Conservation (phyloP, 2,113 vertebrate genomes). For the Ochotona princeps region DNA sequence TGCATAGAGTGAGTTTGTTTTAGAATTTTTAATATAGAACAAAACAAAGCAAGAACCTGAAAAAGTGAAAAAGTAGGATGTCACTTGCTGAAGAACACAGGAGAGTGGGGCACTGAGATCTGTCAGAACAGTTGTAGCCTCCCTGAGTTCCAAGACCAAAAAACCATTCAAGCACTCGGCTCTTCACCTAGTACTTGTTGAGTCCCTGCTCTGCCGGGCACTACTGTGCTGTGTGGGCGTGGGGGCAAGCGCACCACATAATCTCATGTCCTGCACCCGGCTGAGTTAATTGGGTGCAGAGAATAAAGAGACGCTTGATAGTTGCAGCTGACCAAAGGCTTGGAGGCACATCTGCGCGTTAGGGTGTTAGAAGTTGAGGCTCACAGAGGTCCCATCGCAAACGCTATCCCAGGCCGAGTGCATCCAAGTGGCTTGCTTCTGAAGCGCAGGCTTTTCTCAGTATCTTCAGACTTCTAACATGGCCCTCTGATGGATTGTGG, state of each 20-base stretch:
- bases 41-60: not conserved
- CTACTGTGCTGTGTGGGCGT: not conserved
- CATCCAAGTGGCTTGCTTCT: not conserved
- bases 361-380: slow-evolving; percentile 5
- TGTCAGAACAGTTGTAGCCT: not conserved
- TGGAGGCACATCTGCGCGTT: not conserved
- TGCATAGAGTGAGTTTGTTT: slow-evolving; percentile 48
- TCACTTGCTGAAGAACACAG: slow-evolving; percentile 29
- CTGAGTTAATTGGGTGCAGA: not conserved
- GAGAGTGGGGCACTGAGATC: not conserved
- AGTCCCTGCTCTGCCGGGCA: not conserved
- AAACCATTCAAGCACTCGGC: not conserved
- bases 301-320: not conserved
- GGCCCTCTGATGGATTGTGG: not conserved
- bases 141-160: not conserved
- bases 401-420: not conserved
- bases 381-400: not conserved
- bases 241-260: not conserved
- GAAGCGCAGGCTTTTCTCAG: not conserved
- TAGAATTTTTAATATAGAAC: slow-evolving; percentile 53
- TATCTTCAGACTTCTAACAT: not conserved
- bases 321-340: not conserved
- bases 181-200: not conserved
- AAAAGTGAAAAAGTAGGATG: slow-evolving; percentile 26
- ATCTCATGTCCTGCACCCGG: not conserved